Percentiles rank a stretch among this genome's conserved stretches.
Evolutionary conservation across 1,140 invertebrate species (phyloP).

Genomic region (Gryon sp.): DNA sequence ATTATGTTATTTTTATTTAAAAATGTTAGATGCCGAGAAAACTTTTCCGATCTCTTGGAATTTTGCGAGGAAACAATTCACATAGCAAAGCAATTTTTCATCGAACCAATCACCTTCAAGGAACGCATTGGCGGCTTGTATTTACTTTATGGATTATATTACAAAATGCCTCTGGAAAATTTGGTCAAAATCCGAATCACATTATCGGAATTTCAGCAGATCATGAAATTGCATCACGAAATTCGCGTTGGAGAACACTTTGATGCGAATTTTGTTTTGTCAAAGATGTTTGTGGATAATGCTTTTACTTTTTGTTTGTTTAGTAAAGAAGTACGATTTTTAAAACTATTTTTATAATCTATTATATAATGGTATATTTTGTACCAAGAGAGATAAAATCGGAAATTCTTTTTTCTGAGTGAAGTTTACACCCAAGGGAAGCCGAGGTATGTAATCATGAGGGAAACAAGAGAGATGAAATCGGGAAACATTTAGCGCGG

Average conservation of each 20-base stretch:
- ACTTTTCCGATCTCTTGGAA: slow-evolving; percentile 67
- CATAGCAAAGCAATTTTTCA: slow-evolving; percentile 72
- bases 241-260: slow-evolving; percentile 69
- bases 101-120: slow-evolving; percentile 64
- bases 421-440: too few relatives aligned
- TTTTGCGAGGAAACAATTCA: slow-evolving; percentile 75
- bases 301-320: slow-evolving; percentile 71
- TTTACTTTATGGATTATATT: slow-evolving; percentile 75
- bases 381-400: too few relatives aligned
- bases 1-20: slow-evolving; percentile 21
- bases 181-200: slow-evolving; percentile 71
- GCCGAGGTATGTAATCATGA: too few relatives aligned
- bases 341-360: slow-evolving; percentile 3
- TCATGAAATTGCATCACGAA: slow-evolving; percentile 67
- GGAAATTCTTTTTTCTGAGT: too few relatives aligned
- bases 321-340: slow-evolving; percentile 70
- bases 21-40: slow-evolving; percentile 68
- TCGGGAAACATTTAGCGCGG: too few relatives aligned
- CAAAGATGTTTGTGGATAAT: slow-evolving; percentile 70
- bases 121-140: slow-evolving; percentile 74
- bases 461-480: too few relatives aligned
- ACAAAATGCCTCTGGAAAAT: slow-evolving; percentile 71
- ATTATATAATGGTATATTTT: slow-evolving; percentile 5
- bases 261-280: slow-evolving; percentile 75
- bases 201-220: slow-evolving; percentile 67